These are phyloP conservation scores for Drosophila hamatofila DNA, from an alignment of 2,888 invertebrate species.

Conservation along the genomic window DNA sequence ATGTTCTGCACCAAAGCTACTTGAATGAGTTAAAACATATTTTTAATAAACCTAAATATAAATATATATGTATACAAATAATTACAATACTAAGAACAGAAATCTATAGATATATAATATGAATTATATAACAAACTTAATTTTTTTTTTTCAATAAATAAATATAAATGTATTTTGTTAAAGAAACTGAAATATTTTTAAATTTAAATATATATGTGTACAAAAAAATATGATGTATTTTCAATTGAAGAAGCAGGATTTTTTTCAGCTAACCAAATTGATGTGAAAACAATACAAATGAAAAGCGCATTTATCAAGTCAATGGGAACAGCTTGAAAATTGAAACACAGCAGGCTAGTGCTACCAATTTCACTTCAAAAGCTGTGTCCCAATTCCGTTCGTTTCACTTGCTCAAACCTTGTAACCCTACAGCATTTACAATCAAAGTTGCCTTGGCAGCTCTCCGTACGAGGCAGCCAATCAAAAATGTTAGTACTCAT, in stretches of 20 bases:
- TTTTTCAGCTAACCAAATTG: no score
- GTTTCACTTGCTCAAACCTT: neutral
- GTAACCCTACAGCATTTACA: no score
- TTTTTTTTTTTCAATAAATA: constrained; percentile 1
- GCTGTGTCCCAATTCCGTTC: neutral
- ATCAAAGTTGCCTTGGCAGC: neutral
- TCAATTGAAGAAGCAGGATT: no score
- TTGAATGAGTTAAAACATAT: constrained; percentile 10
- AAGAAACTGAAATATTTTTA: neutral
- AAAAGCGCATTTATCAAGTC: no score
- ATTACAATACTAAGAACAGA: neutral
- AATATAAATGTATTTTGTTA: neutral
- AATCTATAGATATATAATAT: neutral
- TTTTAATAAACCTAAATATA: neutral
- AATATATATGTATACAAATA: neutral
- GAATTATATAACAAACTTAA: neutral
- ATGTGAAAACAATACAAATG: no score
- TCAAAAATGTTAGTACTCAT: neutral
- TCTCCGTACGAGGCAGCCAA: no score
- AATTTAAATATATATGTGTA: neutral
- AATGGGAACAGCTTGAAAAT: neutral
- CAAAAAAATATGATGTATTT: no score
- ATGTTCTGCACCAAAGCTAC: constrained; percentile 22
- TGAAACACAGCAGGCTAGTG: no score
- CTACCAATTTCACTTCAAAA: neutral